Evolutionary conservation across 2,888 invertebrate species (phyloP), one percentile per base, ranked within the genome.

Genomic region (Drosophila stalkeri): DNA sequence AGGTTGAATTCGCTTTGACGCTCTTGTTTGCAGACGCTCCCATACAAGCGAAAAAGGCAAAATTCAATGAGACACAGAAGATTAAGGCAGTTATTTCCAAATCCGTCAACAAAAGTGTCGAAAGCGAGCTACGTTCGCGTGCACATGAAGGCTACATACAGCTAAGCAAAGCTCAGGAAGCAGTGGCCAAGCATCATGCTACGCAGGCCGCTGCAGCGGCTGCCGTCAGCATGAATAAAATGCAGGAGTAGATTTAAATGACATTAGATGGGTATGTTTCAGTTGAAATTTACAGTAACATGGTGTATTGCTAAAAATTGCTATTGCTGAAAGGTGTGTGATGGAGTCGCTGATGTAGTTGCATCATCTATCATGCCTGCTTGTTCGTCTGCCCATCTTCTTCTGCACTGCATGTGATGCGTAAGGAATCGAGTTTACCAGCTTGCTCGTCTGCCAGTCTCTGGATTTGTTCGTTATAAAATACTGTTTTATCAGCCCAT

Each of bases 41-140:
- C 7, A 94, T 95, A 52, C 94, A 94, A 75, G 93, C 95, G 0
- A 95, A 95, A 84, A 96, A 96, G 89, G 90, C 92, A 18, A 94
- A 94, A 77, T 93, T 94, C 35, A 93, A 94, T 72, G 95, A 95
- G 91, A 91, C 94, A 0, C 94, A 94, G 64, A 95, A 95, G 86
- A 92, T 96, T 41, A 95, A 95, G 79, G 94, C 94, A 73, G 94
- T 94, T 20, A 94, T 96, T 33, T 94, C 95, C 0, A 95, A 95
- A 90, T 94, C 94, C 4, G 94, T 96, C 0, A 96, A 96, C 82
- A 94, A 94, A 88, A 93, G 94, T 0, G 94, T 94, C 14, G 96
- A 96, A 91, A 93, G 93, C 33, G 95, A 95, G 90, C 93, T 96
- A 57, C 93, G 95, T 59, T 93, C 94, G 14, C 93, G 93, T 66